Percentiles rank a stretch among this genome's conserved stretches.
These are phyloP conservation scores for Dermatemys mawii DNA, from an alignment of 2,113 vertebrate species.

Conservation along the genomic window DNA sequence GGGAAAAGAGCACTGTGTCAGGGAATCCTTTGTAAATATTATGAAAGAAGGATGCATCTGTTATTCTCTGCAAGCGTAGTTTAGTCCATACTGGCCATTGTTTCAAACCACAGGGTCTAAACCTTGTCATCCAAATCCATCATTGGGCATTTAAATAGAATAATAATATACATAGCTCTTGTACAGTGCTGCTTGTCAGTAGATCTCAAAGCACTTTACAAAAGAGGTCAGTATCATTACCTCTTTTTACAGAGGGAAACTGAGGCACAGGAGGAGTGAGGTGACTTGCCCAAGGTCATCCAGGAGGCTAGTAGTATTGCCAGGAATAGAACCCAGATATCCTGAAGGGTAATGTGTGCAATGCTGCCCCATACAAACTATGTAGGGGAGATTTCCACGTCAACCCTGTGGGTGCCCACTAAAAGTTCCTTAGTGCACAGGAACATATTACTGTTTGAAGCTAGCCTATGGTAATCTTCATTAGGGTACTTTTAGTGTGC, in stretches of 20 bases:
- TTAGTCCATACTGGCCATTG: neutral
- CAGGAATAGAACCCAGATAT: neutral
- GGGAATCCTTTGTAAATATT: conserved; percentile 10
- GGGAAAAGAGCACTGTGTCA: neutral
- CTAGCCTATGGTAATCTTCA: neutral
- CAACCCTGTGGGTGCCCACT: neutral
- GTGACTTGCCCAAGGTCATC: neutral
- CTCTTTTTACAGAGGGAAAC: neutral
- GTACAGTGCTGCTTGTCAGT: neutral
- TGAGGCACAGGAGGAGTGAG: neutral
- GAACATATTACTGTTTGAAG: neutral
- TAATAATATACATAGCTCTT: neutral
- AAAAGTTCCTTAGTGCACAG: neutral
- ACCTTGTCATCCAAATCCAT: neutral
- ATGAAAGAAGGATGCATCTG: neutral
- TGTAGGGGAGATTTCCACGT: neutral
- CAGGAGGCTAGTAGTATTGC: neutral
- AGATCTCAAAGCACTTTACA: neutral
- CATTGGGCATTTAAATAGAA: neutral
- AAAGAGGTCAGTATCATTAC: neutral
- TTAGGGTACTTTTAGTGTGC: neutral
- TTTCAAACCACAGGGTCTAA: neutral
- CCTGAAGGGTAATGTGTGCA: neutral
- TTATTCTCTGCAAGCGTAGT: neutral
- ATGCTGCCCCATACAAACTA: too few relatives aligned